A percentile compares a stretch with the other conserved stretches of the same genome.
phyloP scores from a whole-genome alignment of 2,888 invertebrate species.

The Panopea generosa region DNA sequence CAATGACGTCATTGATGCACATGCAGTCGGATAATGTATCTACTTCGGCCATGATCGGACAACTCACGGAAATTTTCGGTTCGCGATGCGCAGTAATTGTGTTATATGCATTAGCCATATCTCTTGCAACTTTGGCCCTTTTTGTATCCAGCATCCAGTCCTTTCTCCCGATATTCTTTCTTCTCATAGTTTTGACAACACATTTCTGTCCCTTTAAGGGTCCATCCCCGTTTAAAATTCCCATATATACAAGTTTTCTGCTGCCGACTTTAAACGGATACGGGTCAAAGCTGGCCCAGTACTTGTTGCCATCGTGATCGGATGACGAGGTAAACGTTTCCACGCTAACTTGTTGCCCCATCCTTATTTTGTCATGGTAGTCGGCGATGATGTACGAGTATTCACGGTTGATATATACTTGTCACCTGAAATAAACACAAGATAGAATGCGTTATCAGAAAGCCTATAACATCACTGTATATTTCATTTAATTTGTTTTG shows the following conservation, averaged over 20 bases:
- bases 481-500: too few relatives aligned
- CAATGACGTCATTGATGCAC: slow-evolving; percentile 68
- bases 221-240: slow-evolving; percentile 72
- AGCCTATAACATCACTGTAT: too few relatives aligned
- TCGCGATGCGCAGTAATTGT: slow-evolving; percentile 33
- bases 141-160: slow-evolving; percentile 66
- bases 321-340: slow-evolving; percentile 63
- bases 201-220: slow-evolving; percentile 72
- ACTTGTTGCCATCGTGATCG: slow-evolving; percentile 55
- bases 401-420: too few relatives aligned
- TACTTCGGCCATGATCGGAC: slow-evolving; percentile 72
- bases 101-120: slow-evolving; percentile 55
- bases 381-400: too few relatives aligned
- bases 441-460: too few relatives aligned
- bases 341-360: slow-evolving; percentile 70
- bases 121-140: slow-evolving; percentile 55
- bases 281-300: slow-evolving; percentile 71
- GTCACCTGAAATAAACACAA: too few relatives aligned
- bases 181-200: slow-evolving; percentile 72
- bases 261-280: slow-evolving; percentile 68
- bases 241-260: slow-evolving; percentile 70
- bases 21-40: slow-evolving; percentile 72
- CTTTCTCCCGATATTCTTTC: slow-evolving; percentile 59
- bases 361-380: slow-evolving; percentile 8
- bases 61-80: slow-evolving; percentile 54